Evolutionary conservation across 2,888 invertebrate species (phyloP).

Genomic region (Serrognathus titanus): DNA sequence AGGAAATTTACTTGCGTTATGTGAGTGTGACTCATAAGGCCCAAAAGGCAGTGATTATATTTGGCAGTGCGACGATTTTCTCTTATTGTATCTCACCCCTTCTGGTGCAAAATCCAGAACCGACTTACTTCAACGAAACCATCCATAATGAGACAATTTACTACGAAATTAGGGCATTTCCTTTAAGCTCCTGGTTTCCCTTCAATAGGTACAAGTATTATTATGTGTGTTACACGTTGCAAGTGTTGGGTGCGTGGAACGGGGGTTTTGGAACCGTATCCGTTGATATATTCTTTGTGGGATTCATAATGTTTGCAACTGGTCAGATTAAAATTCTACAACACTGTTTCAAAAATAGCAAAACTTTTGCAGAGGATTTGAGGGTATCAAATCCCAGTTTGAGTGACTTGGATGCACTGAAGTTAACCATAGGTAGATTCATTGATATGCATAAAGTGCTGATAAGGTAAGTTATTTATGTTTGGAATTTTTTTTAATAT

Average conservation of each 20-base stretch:
- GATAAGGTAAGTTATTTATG: slow-evolving; percentile 12
- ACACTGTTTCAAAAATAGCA: slow-evolving; percentile 14
- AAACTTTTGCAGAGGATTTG: slow-evolving; percentile 1
- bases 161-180: slow-evolving; percentile 18
- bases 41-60: slow-evolving; percentile 14
- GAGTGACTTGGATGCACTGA: not conserved
- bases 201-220: slow-evolving; percentile 27
- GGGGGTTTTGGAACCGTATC: slow-evolving; percentile 19
- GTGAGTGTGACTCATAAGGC: slow-evolving; percentile 15
- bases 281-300: slow-evolving; percentile 22
- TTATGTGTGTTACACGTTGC: slow-evolving; percentile 12
- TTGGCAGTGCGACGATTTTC: slow-evolving; percentile 16
- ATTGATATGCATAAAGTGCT: slow-evolving; percentile 17
- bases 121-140: too few species aligned
- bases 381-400: slow-evolving; percentile 1
- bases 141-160: slow-evolving; percentile 5
- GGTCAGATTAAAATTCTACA: slow-evolving; percentile 25
- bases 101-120: slow-evolving; percentile 11
- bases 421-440: slow-evolving; percentile 7
- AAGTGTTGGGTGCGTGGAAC: slow-evolving; percentile 16
- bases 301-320: slow-evolving; percentile 23
- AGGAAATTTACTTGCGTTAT: slow-evolving; percentile 19
- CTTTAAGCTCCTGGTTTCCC: slow-evolving; percentile 28
- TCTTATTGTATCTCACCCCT: slow-evolving; percentile 21
- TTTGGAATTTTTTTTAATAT: too few species aligned